These are phyloP conservation scores for Cephus cinctus DNA, from an alignment of 1,140 invertebrate species.

Conservation along the genomic window DNA sequence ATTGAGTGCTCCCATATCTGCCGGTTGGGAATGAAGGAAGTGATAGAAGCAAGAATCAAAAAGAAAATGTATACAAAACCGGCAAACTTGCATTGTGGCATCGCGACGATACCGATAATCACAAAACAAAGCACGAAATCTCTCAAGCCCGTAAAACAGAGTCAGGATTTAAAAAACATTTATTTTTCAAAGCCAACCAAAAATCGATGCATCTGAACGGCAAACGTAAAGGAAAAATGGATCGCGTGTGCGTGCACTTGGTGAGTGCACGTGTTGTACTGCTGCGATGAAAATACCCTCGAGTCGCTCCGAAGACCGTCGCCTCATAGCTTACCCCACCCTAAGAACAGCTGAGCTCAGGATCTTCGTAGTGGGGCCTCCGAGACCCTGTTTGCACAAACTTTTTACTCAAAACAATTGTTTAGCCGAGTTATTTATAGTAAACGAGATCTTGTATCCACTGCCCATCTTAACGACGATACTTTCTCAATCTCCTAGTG, in stretches of 20 bases:
- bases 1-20: no score
- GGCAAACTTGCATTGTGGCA: constrained; percentile 3
- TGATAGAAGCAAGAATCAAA: no score
- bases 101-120: not conserved
- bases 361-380: constrained; percentile 1
- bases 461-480: not conserved
- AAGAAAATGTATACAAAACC: no score
- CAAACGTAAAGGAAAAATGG: not conserved
- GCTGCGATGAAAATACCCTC: constrained; percentile 47
- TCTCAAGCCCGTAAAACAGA: not conserved
- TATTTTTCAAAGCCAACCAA: not conserved
- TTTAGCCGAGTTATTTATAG: not conserved
- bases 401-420: not conserved
- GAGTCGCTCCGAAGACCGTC: constrained; percentile 32
- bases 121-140: constrained; percentile 1
- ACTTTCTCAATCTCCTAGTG: no score
- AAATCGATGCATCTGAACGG: not conserved
- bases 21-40: no score
- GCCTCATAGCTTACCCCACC: constrained; percentile 36
- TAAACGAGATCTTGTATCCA: not conserved
- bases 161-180: not conserved
- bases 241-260: constrained; percentile 27
- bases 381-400: constrained; percentile 1
- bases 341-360: constrained; percentile 23
- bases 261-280: constrained; percentile 44